Conservation (phyloP, 1,140 invertebrate species). For the Apis laboriosa region DNA sequence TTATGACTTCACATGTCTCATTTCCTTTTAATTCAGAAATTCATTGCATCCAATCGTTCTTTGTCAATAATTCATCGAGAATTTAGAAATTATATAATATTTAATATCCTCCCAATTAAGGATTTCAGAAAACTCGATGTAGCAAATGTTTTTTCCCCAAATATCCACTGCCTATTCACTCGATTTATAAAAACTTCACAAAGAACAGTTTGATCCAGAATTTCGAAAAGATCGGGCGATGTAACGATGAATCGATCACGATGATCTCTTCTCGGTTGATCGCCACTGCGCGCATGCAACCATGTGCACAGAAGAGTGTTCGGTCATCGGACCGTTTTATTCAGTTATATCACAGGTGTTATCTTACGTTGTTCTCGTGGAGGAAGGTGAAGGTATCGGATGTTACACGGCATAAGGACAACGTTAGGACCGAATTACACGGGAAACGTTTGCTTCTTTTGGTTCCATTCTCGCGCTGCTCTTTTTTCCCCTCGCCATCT, state of each 20-base stretch:
- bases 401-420: slow-evolving; percentile 69
- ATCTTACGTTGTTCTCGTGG: slow-evolving; percentile 61
- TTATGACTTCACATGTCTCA: too few species aligned
- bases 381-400: slow-evolving; percentile 59
- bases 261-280: slow-evolving; percentile 6
- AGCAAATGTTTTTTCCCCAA: not conserved
- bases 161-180: not conserved
- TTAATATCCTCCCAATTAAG: too few species aligned
- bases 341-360: slow-evolving; percentile 68
- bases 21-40: too few species aligned
- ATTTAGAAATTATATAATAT: too few species aligned
- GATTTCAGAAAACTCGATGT: too few species aligned
- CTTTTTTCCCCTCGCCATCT: not conserved
- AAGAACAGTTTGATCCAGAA: not conserved
- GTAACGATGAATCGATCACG: too few species aligned
- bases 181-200: not conserved
- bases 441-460: slow-evolving; percentile 52
- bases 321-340: slow-evolving; percentile 60
- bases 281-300: slow-evolving; percentile 12
- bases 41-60: too few species aligned
- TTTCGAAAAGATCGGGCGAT: not conserved
- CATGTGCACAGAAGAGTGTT: slow-evolving; percentile 12
- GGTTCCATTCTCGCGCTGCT: not conserved
- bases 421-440: slow-evolving; percentile 68
- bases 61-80: too few species aligned